Evolutionary conservation across 2,113 vertebrate species (phyloP).

Genomic region (Anhinga anhinga): DNA sequence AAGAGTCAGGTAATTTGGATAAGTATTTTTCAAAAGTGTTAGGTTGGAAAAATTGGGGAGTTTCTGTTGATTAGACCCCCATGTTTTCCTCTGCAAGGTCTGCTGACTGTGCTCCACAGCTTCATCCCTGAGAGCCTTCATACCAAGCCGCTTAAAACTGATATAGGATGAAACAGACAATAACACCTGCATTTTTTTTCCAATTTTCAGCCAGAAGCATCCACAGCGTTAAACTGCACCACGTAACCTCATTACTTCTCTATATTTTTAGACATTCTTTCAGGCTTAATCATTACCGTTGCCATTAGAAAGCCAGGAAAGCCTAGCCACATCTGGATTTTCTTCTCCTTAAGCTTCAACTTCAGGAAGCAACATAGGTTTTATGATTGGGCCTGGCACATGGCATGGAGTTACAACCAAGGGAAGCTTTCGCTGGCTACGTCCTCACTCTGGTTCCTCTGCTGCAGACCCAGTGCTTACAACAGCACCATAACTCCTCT

Average conservation of each 20-base stretch:
- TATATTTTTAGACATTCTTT: neutral
- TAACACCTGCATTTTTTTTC: neutral
- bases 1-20: neutral
- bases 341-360: neutral
- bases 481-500: fast-evolving
- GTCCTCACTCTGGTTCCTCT: neutral
- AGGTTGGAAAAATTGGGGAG: neutral
- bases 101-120: neutral
- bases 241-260: neutral
- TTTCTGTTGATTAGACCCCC: neutral
- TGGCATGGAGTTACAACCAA: neutral
- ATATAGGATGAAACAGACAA: neutral
- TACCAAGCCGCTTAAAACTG: neutral
- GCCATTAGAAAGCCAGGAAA: neutral
- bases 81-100: neutral
- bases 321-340: neutral
- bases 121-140: neutral
- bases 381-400: neutral
- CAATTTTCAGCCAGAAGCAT: neutral
- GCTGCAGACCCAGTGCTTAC: neutral
- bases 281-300: neutral
- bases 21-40: neutral
- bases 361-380: neutral
- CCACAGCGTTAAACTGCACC: neutral
- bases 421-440: neutral